Evolutionary conservation across 2,888 invertebrate species (phyloP).

Genomic region (Orchesellides sinensis): DNA sequence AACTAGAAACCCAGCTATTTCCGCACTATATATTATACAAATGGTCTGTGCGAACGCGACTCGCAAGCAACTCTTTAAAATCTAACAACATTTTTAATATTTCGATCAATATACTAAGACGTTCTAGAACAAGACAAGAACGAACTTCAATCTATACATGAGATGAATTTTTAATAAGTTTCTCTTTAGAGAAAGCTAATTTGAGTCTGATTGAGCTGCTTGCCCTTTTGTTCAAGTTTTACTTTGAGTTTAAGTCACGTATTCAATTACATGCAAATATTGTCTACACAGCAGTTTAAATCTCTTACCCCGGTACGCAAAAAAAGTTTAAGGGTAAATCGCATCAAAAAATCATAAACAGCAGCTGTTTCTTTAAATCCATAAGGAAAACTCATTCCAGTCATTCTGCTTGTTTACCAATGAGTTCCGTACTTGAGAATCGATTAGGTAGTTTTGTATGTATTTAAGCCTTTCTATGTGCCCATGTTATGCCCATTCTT

Average conservation of each 20-base stretch:
- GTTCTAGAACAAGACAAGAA: no score
- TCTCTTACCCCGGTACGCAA: no score
- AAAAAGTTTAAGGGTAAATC: background rate
- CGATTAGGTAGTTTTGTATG: no score
- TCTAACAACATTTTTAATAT: no score
- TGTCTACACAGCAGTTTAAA: no score
- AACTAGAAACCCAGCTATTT: no score
- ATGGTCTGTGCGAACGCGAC: no score
- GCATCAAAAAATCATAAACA: background rate
- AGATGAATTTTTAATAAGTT: background rate
- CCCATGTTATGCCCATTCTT: no score
- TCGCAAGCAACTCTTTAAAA: no score
- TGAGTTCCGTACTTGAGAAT: background rate
- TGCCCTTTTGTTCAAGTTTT: background rate
- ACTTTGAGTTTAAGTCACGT: background rate
- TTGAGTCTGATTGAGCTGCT: background rate
- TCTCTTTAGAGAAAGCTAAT: background rate
- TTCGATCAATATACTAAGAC: no score
- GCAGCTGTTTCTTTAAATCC: background rate
- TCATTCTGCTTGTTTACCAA: background rate
- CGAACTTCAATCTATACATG: background rate
- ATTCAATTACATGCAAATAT: background rate
- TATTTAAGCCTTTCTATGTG: no score
- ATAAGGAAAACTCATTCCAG: background rate
- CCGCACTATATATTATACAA: no score